phyloP scores from a whole-genome alignment of 2,113 vertebrate genomes.

The Dromaius novaehollandiae region DNA sequence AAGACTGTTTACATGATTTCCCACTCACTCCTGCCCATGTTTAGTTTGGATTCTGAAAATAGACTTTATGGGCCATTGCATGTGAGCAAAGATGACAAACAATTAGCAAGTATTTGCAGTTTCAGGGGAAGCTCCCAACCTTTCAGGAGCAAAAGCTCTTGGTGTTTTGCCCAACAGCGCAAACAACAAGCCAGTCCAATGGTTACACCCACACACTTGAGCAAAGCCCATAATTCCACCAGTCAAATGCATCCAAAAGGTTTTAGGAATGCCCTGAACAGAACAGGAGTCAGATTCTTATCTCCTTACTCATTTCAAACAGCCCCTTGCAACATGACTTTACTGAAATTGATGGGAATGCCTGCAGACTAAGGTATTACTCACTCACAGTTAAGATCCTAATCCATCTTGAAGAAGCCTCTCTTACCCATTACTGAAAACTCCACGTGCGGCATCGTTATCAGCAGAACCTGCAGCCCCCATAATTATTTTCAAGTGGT shows the following conservation, averaged over 20 bases:
- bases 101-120: not conserved
- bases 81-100: not conserved
- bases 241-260: fast-evolving
- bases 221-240: not conserved
- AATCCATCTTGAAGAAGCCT: not conserved
- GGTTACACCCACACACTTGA: not conserved
- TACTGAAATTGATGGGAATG: not conserved
- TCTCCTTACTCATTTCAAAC: not conserved
- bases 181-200: not conserved
- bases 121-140: not conserved
- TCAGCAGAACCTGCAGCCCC: not conserved
- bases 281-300: not conserved
- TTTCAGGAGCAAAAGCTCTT: not conserved
- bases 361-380: not conserved
- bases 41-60: constrained; percentile 15
- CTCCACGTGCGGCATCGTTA: not conserved
- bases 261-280: not conserved
- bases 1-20: not conserved
- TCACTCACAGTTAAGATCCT: not conserved
- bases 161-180: not conserved
- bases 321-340: not conserved
- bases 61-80: not conserved
- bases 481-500: not conserved
- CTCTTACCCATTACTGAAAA: not conserved
- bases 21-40: not conserved